Percentiles rank a stretch among this genome's conserved stretches.
Evolutionary conservation across 37 sponge, comb jelly and placozoan genomes (phyloP).

Genomic region (Corticium candelabrum): DNA sequence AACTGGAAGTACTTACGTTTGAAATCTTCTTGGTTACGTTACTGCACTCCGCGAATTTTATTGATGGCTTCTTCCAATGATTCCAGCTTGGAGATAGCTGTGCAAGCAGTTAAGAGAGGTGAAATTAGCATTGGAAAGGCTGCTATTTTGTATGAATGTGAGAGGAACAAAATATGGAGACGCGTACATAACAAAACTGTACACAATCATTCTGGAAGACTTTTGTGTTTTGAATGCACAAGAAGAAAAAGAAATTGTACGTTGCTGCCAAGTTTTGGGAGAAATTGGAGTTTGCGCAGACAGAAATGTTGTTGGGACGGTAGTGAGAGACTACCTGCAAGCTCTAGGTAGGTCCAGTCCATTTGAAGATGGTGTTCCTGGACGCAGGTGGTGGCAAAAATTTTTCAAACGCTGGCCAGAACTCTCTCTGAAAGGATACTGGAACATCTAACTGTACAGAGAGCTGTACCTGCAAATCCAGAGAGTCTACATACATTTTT

Average conservation of each 20-base stretch:
- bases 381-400: constrained; percentile 3
- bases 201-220: too few species aligned
- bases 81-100: too few species aligned
- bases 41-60: too few species aligned
- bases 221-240: constrained; percentile 7
- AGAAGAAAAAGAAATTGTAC: constrained; percentile 30
- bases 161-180: too few species aligned
- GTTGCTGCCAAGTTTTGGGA: constrained; percentile 19
- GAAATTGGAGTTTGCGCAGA: constrained; percentile 26
- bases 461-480: not conserved
- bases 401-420: constrained; percentile 13
- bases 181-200: too few species aligned
- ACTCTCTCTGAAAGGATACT: constrained; percentile 6
- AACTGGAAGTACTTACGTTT: too few species aligned
- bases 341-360: constrained; percentile 10
- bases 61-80: too few species aligned
- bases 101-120: too few species aligned
- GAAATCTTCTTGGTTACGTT: too few species aligned
- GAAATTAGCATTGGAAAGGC: too few species aligned
- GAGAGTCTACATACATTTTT: not conserved
- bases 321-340: constrained; percentile 22
- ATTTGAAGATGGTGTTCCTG: constrained; percentile 23
- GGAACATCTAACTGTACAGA: constrained; percentile 1
- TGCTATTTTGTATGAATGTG: too few species aligned
- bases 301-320: constrained; percentile 12